These are phyloP conservation scores for Cepaea nemoralis DNA, from an alignment of 1,140 invertebrate species.

Conservation along the genomic window DNA sequence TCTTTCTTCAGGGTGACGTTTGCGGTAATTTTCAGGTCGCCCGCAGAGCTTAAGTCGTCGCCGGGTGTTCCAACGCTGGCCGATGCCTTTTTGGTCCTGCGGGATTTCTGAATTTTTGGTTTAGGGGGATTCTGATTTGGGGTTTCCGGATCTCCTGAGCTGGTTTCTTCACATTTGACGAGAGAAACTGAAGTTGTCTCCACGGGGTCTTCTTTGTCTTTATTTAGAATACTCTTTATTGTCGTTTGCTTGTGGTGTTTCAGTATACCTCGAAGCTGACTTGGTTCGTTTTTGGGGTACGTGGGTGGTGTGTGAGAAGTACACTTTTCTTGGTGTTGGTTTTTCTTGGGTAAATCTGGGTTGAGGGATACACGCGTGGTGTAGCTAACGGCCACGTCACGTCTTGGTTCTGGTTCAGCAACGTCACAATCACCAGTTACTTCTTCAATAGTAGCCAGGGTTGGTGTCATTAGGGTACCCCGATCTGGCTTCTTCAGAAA, in stretches of 20 bases:
- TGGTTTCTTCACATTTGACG: no score
- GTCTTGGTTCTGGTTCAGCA: not conserved
- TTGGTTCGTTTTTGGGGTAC: not conserved
- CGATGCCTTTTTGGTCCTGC: no score
- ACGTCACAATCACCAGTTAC: not conserved
- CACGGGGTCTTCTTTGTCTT: no score
- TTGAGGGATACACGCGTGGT: not conserved
- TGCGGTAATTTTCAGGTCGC: no score
- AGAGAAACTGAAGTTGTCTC: no score
- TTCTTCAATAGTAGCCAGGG: not conserved
- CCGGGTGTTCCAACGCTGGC: no score
- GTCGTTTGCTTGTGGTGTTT: not conserved
- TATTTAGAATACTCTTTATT: no score
- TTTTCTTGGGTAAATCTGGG: not conserved
- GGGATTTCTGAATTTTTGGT: no score
- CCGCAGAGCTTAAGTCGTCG: no score
- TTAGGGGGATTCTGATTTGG: no score
- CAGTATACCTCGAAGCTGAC: not conserved
- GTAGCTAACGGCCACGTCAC: not conserved
- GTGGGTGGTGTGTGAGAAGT: not conserved
- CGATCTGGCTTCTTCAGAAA: not conserved
- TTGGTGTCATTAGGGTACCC: not conserved
- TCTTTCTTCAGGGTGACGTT: no score
- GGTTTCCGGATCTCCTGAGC: no score
- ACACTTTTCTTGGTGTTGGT: not conserved